Evolutionary conservation across 2,113 vertebrate species (phyloP).

Genomic region (Cochlearius cochlearius): DNA sequence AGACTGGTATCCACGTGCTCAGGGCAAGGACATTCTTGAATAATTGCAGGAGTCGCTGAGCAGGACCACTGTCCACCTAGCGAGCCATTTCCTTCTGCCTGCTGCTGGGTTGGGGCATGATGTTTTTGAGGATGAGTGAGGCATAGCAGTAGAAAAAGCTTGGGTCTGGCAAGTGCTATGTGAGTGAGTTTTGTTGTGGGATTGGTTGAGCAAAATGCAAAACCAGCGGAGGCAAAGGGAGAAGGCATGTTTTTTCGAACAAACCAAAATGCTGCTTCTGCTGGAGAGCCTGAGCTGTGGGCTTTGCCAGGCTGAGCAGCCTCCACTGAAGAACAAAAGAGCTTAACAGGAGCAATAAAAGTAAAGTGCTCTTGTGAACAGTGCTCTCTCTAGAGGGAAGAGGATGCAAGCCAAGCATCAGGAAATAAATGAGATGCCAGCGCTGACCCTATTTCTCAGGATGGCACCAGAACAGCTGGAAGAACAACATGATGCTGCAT

Average conservation of each 20-base stretch:
- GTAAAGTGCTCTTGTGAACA: slow-evolving; percentile 1
- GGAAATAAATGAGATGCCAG: slow-evolving; percentile 61
- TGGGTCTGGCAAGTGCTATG: neutral
- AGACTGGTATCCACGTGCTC: neutral
- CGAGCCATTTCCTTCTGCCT: neutral
- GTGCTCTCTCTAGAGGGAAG: neutral
- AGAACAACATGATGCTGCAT: slow-evolving; percentile 22
- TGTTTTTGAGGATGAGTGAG: accelerated
- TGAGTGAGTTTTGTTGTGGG: neutral
- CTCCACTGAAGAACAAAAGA: slow-evolving; percentile 6
- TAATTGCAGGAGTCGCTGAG: neutral
- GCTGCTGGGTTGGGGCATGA: neutral
- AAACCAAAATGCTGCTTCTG: neutral
- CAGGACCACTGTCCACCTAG: neutral
- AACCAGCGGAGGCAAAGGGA: neutral
- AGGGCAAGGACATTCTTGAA: neutral
- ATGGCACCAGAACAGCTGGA: slow-evolving; percentile 58
- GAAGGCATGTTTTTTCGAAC: neutral
- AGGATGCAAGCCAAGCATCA: slow-evolving; percentile 49
- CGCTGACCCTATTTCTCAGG: slow-evolving; percentile 38
- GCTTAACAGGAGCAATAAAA: slow-evolving; percentile 30
- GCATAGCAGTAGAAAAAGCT: neutral
- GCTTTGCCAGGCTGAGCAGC: neutral
- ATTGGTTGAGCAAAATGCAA: accelerated
- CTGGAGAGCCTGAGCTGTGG: neutral